phyloP scores from a whole-genome alignment of 2,797 vertebrate genomes.

The Coilia nasus region DNA sequence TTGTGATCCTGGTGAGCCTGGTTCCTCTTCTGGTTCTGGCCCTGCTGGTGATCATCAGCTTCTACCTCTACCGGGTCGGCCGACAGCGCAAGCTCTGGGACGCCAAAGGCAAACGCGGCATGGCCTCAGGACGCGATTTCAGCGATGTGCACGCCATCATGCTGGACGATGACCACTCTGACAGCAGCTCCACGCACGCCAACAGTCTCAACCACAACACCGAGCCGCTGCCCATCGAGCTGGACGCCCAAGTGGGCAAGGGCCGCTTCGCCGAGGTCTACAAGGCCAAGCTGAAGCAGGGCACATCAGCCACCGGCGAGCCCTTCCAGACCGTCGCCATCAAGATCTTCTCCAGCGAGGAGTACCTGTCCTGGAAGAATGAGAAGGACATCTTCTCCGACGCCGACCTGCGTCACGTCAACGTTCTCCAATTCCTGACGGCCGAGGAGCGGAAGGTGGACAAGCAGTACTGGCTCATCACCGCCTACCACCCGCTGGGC shows the following conservation, averaged over 20 bases:
- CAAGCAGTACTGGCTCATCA: constrained; percentile 95
- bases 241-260: constrained; percentile 90
- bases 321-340: constrained; percentile 94
- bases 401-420: constrained; percentile 90
- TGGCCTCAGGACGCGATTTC: constrained; percentile 76
- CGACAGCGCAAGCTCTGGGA: constrained; percentile 73
- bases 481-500: constrained; percentile 88
- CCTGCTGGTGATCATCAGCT: constrained; percentile 79
- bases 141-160: constrained; percentile 86
- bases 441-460: constrained; percentile 89
- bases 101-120: constrained; percentile 63
- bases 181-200: constrained; percentile 92
- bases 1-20: constrained; percentile 86
- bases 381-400: constrained; percentile 97
- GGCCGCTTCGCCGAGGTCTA: constrained; percentile 95
- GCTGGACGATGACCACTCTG: constrained; percentile 84
- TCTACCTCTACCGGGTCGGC: constrained; percentile 87
- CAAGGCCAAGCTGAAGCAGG: constrained; percentile 92
- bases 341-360: constrained; percentile 92
- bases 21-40: constrained; percentile 85
- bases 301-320: constrained; percentile 76
- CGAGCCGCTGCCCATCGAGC: constrained; percentile 92
- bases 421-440: constrained; percentile 92
- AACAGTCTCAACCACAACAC: constrained; percentile 99
- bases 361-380: constrained; percentile 94